Evolutionary conservation across 2,888 invertebrate species (phyloP), one percentile per base, ranked within the genome.

Genomic region (Trichogramma dendrolimi): DNA sequence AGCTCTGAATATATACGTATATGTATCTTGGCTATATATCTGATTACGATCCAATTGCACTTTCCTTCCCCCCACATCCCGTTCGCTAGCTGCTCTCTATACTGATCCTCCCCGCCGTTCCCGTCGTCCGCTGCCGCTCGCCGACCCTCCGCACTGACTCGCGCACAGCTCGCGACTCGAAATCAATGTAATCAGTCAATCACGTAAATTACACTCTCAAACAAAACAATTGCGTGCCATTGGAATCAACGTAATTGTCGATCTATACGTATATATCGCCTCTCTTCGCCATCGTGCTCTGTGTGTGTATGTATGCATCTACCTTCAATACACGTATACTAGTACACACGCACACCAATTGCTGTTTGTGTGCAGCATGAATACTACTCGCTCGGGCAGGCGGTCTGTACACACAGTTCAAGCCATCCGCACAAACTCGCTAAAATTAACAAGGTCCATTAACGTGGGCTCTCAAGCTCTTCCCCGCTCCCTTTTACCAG

Each of bases 371-470:
- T 27, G 27, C 27, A 27, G 27, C 27, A 27, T 27, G 27, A 27
- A 27, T 27, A 27, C 27, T 27, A 27, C 27, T 27, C 27, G 27
- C 27, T 27, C 27, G 27, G 27, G 3, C 27, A 27, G 27, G 27
- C 27, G 27, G 27, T 27, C 27, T 27, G 27, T 27, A 27, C 27
- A 27, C 27, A 27, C 27, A 27, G 27, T 55, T 55, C 62, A 54
- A 53, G 60, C 61, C 53, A 58, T 60, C 44, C 61, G 55, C 44
- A 11, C 47, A 10, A 14, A 41, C 50, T 58, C 55, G 55, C 61
- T 49, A 57, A 60, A 65, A 65, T 65, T 65, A 65, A 65, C 65
- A 60, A 59, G 61, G 39, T 65, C 63, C 63, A 63, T 65, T 65
- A 65, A 61, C 59, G 61, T 50, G 49, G 38, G 38, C 6, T 10